Evolutionary conservation across 2,797 vertebrate genomes (phyloP), one percentile per base, ranked within the genome.

Genomic region (Brachyalestes nurse): DNA sequence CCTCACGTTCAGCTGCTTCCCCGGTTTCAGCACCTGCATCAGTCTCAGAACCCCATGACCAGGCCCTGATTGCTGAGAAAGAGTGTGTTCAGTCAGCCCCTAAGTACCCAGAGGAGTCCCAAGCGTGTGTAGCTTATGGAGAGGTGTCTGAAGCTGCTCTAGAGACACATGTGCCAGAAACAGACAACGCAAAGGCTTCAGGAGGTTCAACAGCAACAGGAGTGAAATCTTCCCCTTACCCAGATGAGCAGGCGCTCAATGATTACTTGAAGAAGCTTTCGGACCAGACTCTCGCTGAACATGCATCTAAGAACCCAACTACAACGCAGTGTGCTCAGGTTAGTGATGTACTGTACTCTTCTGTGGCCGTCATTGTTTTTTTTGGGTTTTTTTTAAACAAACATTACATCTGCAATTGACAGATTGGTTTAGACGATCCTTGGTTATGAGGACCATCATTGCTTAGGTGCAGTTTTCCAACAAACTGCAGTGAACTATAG

Each of bases 241-340:
- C 95, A 0, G 93, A 96, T 9, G 94, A 95, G 90, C 93, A 94
- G 85, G 94, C 93, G 0, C 91, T 94, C 14, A 95, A 94, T 82
- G 96, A 96, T 4, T 95, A 94, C 49, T 85, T 95, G 83, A 91
- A 89, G 77, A 92, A 89, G 69, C 91, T 95, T 79, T 93, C 96
- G 0, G 95, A 95, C 87, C 89, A 74, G 49, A 87, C 92, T 0
- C 80, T 92, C 70, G 86, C 78, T 5, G 95, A 96, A 82, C 91
- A 85, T 65, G 58, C 80, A 0, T 82, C 87, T 13, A 93, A 92
- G 73, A 82, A 78, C 0, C 74, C 88, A 5, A 82, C 71, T 0
- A 86, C 88, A 49, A 83, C 87, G 17, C 80, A 88, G 75, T 40
- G 87, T 25, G 87, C 93, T 64, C 93, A 96, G 95, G 96, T 97